Conservation (phyloP, 2,888 invertebrate species). For the Aquatica leii region DNA sequence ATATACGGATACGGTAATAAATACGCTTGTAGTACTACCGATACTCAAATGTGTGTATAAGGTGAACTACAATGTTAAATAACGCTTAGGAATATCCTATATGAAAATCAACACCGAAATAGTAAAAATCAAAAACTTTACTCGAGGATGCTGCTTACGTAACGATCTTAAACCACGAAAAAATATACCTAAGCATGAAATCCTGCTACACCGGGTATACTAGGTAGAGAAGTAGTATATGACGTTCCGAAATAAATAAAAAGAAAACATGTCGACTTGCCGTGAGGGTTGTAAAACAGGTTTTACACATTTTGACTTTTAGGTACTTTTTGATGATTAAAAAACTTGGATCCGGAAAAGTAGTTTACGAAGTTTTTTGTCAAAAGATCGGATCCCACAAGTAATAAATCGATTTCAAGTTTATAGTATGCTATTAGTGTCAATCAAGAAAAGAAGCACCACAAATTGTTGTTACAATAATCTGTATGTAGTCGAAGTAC, state of each 20-base stretch:
- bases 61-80: slow-evolving; percentile 7
- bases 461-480: slow-evolving; percentile 25
- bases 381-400: background rate
- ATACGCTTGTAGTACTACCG: too few relatives aligned
- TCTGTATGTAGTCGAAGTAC: slow-evolving; percentile 30
- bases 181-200: slow-evolving; percentile 17
- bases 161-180: slow-evolving; percentile 18
- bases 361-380: slow-evolving; percentile 11
- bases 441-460: background rate
- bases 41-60: background rate
- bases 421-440: background rate
- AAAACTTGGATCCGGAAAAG: slow-evolving; percentile 41
- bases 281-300: slow-evolving; percentile 41
- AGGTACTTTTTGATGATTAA: slow-evolving; percentile 40
- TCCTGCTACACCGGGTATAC: slow-evolving; percentile 35
- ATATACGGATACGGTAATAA: too few relatives aligned
- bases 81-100: background rate
- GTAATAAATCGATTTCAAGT: background rate
- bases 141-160: slow-evolving; percentile 19
- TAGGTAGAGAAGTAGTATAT: background rate
- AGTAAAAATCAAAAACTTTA: background rate
- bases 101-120: background rate
- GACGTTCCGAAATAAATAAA: slow-evolving; percentile 18
- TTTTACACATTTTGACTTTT: slow-evolving; percentile 38
- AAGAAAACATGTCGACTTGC: slow-evolving; percentile 31